These are phyloP conservation scores for Atta cephalotes DNA, from an alignment of 1,140 invertebrate genomes.

Conservation along the genomic window DNA sequence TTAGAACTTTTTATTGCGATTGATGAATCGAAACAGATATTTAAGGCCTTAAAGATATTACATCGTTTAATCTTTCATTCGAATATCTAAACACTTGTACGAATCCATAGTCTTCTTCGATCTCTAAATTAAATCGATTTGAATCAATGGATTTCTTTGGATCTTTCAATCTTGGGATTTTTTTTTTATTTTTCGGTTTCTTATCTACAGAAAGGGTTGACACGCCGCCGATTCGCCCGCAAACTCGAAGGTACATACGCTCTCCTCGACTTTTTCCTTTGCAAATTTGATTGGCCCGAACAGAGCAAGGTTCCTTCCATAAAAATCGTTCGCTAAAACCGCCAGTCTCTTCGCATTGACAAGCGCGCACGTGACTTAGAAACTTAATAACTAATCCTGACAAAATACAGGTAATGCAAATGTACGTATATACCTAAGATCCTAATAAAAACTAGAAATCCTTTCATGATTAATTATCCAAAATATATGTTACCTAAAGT, in stretches of 20 bases:
- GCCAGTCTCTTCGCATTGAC: constrained; percentile 17
- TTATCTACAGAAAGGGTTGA: neutral
- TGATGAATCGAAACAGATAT: neutral
- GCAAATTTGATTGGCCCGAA: constrained; percentile 67
- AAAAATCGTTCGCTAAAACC: constrained; percentile 65
- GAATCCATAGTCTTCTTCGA: neutral
- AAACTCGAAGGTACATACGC: constrained; percentile 51
- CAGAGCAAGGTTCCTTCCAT: constrained; percentile 50
- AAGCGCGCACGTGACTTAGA: constrained; percentile 44
- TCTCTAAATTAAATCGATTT: neutral
- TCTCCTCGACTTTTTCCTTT: constrained; percentile 3
- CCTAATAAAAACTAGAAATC: constrained; percentile 70
- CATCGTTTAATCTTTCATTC: neutral
- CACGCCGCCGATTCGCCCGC: constrained; percentile 37
- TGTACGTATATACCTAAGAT: constrained; percentile 59
- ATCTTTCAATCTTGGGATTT: neutral
- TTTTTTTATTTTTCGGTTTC: neutral
- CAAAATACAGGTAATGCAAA: constrained; percentile 68
- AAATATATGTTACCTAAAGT: constrained; percentile 76
- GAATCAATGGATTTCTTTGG: neutral
- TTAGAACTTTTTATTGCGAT: neutral
- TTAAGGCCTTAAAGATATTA: neutral
- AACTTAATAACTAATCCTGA: constrained; percentile 69
- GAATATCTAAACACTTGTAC: neutral
- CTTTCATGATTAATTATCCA: constrained; percentile 70